These are phyloP conservation scores for Lasiurus cinereus DNA, from an alignment of 2,113 vertebrate genomes.

Conservation along the genomic window DNA sequence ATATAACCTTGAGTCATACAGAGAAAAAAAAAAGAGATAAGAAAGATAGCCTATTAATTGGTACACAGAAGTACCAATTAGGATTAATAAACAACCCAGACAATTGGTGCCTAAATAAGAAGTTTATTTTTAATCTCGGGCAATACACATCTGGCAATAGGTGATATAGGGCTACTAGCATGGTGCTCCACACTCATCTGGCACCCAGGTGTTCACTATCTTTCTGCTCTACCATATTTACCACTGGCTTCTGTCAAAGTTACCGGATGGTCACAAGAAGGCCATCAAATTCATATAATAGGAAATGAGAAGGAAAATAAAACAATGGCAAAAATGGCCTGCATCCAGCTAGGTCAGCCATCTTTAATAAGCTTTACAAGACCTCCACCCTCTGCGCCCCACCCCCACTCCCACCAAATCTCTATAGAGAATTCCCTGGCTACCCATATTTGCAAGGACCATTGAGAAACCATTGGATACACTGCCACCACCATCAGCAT, in stretches of 20 bases:
- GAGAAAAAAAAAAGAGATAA: slow-evolving; percentile 1
- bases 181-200: neutral
- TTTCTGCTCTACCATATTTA: neutral
- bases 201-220: neutral
- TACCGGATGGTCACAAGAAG: neutral
- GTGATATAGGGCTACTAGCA: neutral
- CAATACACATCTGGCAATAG: neutral
- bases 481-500: neutral
- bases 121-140: neutral
- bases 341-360: neutral
- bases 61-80: slow-evolving; percentile 22
- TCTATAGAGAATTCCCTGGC: neutral
- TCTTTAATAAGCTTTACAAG: neutral
- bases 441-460: neutral
- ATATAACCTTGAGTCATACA: slow-evolving; percentile 8
- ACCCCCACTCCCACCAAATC: neutral
- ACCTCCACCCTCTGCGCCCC: too few relatives aligned
- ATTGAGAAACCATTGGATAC: neutral
- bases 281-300: neutral
- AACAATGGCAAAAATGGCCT: neutral
- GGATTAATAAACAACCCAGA: neutral
- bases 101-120: neutral
- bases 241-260: neutral
- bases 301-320: neutral
- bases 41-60: slow-evolving; percentile 19